Percentiles rank a stretch among this genome's conserved stretches.
phyloP scores from a whole-genome alignment of 2,888 invertebrate species.

The Coleophora flavipennella region DNA sequence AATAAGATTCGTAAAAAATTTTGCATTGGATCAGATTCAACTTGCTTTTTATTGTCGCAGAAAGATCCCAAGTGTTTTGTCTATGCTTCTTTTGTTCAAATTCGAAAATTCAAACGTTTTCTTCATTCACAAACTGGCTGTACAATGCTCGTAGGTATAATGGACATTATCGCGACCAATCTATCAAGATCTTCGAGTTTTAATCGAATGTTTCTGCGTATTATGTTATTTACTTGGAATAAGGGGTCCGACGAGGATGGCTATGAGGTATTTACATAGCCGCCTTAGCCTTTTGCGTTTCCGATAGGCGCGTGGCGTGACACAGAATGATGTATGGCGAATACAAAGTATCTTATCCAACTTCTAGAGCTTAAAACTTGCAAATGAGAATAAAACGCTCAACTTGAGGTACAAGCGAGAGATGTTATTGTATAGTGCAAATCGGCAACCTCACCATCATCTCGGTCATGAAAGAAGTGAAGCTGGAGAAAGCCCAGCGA shows the following conservation, averaged over 20 bases:
- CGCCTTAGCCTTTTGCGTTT: constrained; percentile 54
- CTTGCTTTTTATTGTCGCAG: not conserved
- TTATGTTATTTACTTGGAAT: constrained; percentile 15
- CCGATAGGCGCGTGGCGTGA: constrained; percentile 64
- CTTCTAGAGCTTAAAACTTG: not conserved
- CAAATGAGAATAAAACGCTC: too few relatives aligned
- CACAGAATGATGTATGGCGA: constrained; percentile 45
- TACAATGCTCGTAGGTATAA: constrained; percentile 11
- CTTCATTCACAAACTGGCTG: constrained; percentile 8
- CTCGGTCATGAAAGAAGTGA: too few relatives aligned
- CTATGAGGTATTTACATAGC: constrained; percentile 43
- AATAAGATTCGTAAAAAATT: too few relatives aligned
- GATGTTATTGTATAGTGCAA: too few relatives aligned
- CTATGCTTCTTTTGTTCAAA: too few relatives aligned
- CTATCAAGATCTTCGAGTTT: constrained; percentile 10
- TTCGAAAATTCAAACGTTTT: not conserved
- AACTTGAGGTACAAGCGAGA: too few relatives aligned
- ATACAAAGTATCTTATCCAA: constrained; percentile 44
- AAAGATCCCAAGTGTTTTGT: too few relatives aligned
- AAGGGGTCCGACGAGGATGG: constrained; percentile 21
- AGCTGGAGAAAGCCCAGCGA: too few relatives aligned
- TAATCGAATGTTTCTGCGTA: constrained; percentile 10
- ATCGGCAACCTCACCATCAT: too few relatives aligned
- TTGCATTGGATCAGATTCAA: not conserved
- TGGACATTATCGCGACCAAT: constrained; percentile 15